phyloP scores from a whole-genome alignment of 2,797 vertebrate genomes.

The Mus spretus region DNA sequence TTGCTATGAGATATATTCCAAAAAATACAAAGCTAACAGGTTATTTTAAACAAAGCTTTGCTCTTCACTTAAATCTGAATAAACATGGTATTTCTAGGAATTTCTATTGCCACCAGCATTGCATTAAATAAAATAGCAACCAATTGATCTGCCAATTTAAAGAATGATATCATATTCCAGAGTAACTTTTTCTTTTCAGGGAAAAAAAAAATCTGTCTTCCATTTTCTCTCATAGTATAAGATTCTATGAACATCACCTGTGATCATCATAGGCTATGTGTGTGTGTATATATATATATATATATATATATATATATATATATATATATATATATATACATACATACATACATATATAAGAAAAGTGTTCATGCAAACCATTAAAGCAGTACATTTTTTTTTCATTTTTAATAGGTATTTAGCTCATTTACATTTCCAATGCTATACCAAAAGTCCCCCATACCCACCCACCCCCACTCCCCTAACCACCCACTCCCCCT shows the following conservation, averaged over 20 bases:
- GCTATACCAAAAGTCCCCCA: too few species aligned
- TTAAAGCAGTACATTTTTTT: not conserved
- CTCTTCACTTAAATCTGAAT: not conserved
- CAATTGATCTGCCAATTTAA: not conserved
- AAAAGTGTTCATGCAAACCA: not conserved
- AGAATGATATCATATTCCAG: not conserved
- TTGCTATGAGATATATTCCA: not conserved
- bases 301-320: not conserved
- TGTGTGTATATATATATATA: not conserved
- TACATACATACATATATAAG: not conserved
- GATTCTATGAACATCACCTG: not conserved
- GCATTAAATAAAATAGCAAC: not conserved
- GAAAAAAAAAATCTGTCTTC: not conserved
- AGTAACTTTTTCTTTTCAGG: not conserved
- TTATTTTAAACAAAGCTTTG: constrained; percentile 34
- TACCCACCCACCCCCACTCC: too few species aligned
- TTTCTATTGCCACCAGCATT: not conserved
- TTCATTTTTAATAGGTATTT: too few species aligned
- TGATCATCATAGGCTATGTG: not conserved
- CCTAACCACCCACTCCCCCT: too few species aligned
- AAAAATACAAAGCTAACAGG: not conserved
- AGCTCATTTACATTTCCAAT: too few species aligned
- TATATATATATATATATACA: not conserved
- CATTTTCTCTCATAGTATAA: not conserved
- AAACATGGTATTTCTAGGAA: not conserved